A percentile compares a stretch with the other conserved stretches of the same genome.
Conservation (phyloP, 92 coral and sea anemone species). For the Porites lobata region DNA sequence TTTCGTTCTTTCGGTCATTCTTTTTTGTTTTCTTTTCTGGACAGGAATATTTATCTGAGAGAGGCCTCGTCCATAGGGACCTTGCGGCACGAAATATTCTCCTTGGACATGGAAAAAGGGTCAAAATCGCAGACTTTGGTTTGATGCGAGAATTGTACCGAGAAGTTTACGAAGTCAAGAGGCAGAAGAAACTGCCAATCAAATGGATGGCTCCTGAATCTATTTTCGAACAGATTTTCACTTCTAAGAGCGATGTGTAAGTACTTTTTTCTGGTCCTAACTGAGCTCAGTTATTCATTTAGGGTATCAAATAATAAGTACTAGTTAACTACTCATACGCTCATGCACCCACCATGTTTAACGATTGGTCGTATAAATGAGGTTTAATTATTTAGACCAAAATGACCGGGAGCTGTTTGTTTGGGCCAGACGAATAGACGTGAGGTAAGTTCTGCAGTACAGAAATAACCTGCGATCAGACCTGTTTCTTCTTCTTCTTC, state of each 20-base stretch:
- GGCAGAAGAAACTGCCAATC: slow-evolving; percentile 29
- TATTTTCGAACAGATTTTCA: slow-evolving; percentile 10
- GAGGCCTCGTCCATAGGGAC: slow-evolving; percentile 11
- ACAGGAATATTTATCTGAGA: slow-evolving; percentile 2
- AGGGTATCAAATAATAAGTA: too few relatives aligned
- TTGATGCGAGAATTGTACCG: slow-evolving; percentile 13
- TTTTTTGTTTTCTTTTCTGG: not conserved
- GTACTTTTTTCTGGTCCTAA: not conserved
- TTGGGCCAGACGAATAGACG: too few relatives aligned
- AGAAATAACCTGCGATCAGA: too few relatives aligned
- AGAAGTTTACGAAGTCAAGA: not conserved
- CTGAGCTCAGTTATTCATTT: not conserved
- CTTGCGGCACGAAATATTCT: slow-evolving; percentile 15
- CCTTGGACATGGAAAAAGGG: not conserved
- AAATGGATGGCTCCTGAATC: slow-evolving; percentile 35
- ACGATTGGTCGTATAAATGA: too few relatives aligned
- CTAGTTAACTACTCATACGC: too few relatives aligned
- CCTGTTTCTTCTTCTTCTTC: too few relatives aligned
- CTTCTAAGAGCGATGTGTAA: slow-evolving; percentile 28
- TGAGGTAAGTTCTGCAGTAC: too few relatives aligned
- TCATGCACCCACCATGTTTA: too few relatives aligned
- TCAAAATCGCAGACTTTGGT: slow-evolving; percentile 22
- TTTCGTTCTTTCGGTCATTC: not conserved
- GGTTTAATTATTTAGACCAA: too few relatives aligned
- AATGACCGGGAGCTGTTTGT: too few relatives aligned